Conservation (phyloP, 2,797 vertebrate genomes). For the Gambelia wislizenii region DNA sequence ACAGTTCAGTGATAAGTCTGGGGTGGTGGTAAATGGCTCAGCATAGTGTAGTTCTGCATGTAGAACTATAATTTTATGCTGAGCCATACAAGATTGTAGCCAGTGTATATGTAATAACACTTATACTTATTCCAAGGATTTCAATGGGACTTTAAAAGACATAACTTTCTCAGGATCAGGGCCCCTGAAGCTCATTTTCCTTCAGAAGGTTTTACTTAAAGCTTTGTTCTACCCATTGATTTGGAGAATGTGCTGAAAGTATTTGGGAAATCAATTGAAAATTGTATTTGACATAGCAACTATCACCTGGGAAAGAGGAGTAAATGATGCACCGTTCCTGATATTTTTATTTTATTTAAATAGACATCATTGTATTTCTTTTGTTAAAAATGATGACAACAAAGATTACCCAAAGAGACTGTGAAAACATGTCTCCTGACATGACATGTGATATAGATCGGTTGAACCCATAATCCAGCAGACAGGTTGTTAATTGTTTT, state of each 20-base stretch:
- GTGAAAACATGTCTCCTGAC: constrained; percentile 30
- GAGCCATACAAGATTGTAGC: no score
- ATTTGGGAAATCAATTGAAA: no score
- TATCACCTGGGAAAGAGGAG: not conserved
- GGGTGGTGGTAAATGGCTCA: no score
- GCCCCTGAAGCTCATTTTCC: not conserved
- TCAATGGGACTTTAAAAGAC: not conserved
- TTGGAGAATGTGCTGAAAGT: constrained; percentile 37
- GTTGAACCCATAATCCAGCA: constrained; percentile 17
- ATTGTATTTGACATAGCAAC: not conserved
- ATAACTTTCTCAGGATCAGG: not conserved
- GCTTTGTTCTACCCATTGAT: constrained; percentile 8
- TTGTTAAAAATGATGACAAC: constrained; percentile 46
- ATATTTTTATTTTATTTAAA: constrained; percentile 42
- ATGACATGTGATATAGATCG: constrained; percentile 7
- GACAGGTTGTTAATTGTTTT: not conserved
- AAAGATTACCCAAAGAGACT: constrained; percentile 31
- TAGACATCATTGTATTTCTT: constrained; percentile 37
- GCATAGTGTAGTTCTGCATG: no score
- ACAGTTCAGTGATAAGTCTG: no score
- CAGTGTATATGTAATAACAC: not conserved
- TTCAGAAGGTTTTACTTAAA: not conserved
- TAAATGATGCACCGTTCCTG: not conserved
- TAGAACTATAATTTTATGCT: no score
- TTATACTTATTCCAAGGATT: not conserved